Conservation (phyloP, 2,888 invertebrate species). For the Lycocerus yunnanus region DNA sequence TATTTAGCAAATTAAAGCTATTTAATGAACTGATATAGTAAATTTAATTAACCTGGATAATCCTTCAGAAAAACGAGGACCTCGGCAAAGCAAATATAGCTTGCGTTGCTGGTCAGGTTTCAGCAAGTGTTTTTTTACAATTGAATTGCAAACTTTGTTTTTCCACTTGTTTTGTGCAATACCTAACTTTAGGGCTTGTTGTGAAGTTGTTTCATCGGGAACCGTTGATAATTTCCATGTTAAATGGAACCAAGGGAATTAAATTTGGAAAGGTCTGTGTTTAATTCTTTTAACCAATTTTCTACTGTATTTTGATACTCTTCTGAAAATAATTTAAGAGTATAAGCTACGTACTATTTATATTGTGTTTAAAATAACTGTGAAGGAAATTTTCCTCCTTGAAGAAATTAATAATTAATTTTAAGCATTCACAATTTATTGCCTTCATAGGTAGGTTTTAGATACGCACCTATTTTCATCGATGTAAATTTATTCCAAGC, state of each 20-base stretch:
- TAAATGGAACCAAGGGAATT: conserved; percentile 43
- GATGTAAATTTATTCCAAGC: background rate
- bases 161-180: conserved; percentile 49
- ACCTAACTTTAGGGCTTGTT: conserved; percentile 39
- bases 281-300: conserved; percentile 43
- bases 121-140: conserved; percentile 33
- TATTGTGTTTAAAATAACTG: background rate
- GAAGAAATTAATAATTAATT: background rate
- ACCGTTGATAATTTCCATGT: conserved; percentile 44
- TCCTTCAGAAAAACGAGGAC: conserved; percentile 61
- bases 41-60: conserved; percentile 59
- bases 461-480: background rate
- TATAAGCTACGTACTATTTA: background rate
- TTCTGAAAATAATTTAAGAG: conserved; percentile 31
- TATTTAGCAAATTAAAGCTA: no score
- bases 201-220: conserved; percentile 36
- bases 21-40: background rate
- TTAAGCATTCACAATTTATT: background rate
- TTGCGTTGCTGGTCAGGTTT: conserved; percentile 56
- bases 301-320: conserved; percentile 41
- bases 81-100: conserved; percentile 66
- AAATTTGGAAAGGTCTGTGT: conserved; percentile 41
- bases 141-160: conserved; percentile 46
- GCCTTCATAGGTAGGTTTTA: background rate
- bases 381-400: background rate